Percentiles rank a stretch among this genome's conserved stretches.
Evolutionary conservation across 2,113 vertebrate genomes (phyloP).

Genomic region (Prochilodus magdalenae): DNA sequence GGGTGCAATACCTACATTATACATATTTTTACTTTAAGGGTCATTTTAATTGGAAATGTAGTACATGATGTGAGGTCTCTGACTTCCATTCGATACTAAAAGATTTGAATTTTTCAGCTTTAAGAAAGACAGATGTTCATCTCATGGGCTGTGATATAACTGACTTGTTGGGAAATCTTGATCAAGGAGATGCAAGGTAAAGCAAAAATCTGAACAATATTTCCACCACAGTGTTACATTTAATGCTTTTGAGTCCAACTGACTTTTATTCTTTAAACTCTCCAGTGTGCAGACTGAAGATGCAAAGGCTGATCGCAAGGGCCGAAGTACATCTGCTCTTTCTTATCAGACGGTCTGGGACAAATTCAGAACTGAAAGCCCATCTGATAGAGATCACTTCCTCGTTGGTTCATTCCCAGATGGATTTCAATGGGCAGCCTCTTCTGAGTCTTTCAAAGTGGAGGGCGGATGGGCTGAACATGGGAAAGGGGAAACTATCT

Average conservation of each 20-base stretch:
- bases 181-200: slow-evolving; percentile 62
- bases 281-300: slow-evolving; percentile 37
- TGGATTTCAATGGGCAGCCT: slow-evolving; percentile 88
- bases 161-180: slow-evolving; percentile 61
- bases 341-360: slow-evolving; percentile 82
- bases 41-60: too few relatives aligned
- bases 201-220: neutral
- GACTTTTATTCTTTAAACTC: slow-evolving; percentile 1
- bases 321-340: slow-evolving; percentile 55
- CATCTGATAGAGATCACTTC: slow-evolving; percentile 79
- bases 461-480: slow-evolving; percentile 91
- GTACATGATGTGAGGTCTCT: too few relatives aligned
- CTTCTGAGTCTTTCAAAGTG: slow-evolving; percentile 86
- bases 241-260: neutral
- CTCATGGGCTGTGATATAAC: slow-evolving; percentile 72
- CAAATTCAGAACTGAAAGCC: slow-evolving; percentile 75
- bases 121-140: slow-evolving; percentile 61
- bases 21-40: too few relatives aligned
- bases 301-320: neutral
- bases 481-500: slow-evolving; percentile 88
- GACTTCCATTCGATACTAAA: too few relatives aligned
- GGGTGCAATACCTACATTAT: too few relatives aligned
- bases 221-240: neutral
- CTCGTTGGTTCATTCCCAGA: slow-evolving; percentile 79
- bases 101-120: slow-evolving; percentile 56